Conservation (phyloP, 1,140 invertebrate genomes). For the Meteorus sp. region DNA sequence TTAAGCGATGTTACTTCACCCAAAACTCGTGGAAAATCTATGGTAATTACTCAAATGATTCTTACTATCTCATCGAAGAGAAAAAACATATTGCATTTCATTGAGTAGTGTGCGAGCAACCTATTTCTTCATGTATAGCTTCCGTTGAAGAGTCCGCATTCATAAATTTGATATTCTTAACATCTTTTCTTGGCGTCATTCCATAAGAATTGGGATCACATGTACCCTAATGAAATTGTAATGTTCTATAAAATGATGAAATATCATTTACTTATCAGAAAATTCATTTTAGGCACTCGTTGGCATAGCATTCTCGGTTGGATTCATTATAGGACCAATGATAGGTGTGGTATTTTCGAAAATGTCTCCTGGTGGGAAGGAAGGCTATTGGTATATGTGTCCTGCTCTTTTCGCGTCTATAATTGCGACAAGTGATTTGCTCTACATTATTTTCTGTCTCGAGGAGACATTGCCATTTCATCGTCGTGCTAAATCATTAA, state of each 20-base stretch:
- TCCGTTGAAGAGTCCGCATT: no score
- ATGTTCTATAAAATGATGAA: not conserved
- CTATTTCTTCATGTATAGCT: no score
- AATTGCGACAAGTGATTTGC: conserved; percentile 77
- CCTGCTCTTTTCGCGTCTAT: conserved; percentile 86
- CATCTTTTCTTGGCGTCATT: no score
- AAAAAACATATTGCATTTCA: no score
- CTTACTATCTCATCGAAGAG: no score
- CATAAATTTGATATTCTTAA: no score
- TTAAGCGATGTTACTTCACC: conserved; percentile 88
- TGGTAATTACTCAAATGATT: conserved; percentile 70
- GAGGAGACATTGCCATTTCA: conserved; percentile 84
- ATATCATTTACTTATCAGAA: conserved; percentile 1
- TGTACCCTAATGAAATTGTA: no score
- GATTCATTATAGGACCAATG: conserved; percentile 93
- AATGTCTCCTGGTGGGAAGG: conserved; percentile 63
- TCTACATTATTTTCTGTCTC: conserved; percentile 76
- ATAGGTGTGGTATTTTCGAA: conserved; percentile 91
- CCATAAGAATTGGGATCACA: no score
- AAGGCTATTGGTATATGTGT: conserved; percentile 74
- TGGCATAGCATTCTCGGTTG: conserved; percentile 95
- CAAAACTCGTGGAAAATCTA: conserved; percentile 85
- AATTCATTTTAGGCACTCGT: conserved; percentile 77
- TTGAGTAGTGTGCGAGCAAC: no score
- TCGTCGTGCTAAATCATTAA: conserved; percentile 67